Percentiles rank a stretch among this genome's conserved stretches.
phyloP scores from a whole-genome alignment of 1,140 invertebrate genomes.

The Trichomalopsis sarcophagae region DNA sequence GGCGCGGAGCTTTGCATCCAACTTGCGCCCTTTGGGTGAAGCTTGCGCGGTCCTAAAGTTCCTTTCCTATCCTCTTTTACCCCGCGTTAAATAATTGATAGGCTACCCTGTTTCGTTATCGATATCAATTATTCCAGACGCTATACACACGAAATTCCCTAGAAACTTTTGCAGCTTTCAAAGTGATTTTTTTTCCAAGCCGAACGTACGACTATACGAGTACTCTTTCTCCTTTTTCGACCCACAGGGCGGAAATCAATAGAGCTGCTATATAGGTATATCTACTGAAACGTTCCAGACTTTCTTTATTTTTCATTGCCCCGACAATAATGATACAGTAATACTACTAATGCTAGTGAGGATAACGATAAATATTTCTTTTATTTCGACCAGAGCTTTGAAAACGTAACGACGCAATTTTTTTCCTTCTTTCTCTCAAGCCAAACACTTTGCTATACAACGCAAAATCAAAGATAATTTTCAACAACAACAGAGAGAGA shows the following conservation, averaged over 20 bases:
- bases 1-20: conserved; percentile 1
- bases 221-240: conserved; percentile 23
- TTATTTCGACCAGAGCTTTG: conserved; percentile 8
- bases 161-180: conserved; percentile 27
- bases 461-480: not conserved
- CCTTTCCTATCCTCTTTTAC: conserved; percentile 39
- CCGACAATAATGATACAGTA: conserved; percentile 8
- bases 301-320: conserved; percentile 1
- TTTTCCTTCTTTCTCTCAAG: not conserved
- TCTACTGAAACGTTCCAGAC: not conserved
- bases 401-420: conserved; percentile 23
- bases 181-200: conserved; percentile 16
- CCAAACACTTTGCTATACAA: not conserved
- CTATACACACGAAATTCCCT: conserved; percentile 52
- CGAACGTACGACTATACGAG: conserved; percentile 20
- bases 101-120: conserved; percentile 75
- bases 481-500: conserved; percentile 12
- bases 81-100: conserved; percentile 71
- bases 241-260: conserved; percentile 37
- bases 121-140: conserved; percentile 63
- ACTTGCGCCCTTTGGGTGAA: not conserved
- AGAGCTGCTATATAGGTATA: not conserved
- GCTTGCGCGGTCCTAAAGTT: conserved; percentile 29
- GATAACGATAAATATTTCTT: conserved; percentile 41
- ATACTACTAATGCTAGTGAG: not conserved